phyloP scores from a whole-genome alignment of 2,888 invertebrate species.

The Oeneis ivallda region DNA sequence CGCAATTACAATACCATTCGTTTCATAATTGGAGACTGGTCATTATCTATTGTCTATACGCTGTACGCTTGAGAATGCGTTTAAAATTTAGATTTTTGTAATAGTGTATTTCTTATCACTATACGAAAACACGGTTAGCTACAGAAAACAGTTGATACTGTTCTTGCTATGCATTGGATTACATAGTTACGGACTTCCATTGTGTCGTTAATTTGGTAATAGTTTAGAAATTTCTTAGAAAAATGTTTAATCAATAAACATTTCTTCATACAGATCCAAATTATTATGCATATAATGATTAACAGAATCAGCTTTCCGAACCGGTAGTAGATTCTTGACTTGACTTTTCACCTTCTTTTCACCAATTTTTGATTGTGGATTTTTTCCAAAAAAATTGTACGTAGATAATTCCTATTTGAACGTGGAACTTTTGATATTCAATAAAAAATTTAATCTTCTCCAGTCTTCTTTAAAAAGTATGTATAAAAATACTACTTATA shows the following conservation, averaged over 20 bases:
- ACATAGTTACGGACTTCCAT: neutral
- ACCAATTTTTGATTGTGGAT: too few relatives aligned
- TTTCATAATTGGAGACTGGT: slow-evolving; percentile 30
- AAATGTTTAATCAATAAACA: neutral
- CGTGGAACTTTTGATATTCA: too few relatives aligned
- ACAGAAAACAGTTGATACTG: neutral
- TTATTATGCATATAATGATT: too few relatives aligned
- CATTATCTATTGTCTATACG: neutral
- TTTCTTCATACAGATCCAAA: too few relatives aligned
- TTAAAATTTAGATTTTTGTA: slow-evolving; percentile 14
- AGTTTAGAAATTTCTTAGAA: neutral
- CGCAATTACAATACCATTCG: slow-evolving; percentile 29
- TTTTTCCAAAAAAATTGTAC: too few relatives aligned
- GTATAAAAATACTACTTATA: too few relatives aligned
- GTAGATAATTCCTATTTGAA: too few relatives aligned
- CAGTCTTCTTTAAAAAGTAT: too few relatives aligned
- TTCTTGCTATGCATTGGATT: neutral
- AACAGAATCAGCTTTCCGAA: too few relatives aligned
- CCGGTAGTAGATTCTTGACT: too few relatives aligned
- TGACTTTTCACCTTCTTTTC: too few relatives aligned
- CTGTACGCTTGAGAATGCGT: slow-evolving; percentile 21
- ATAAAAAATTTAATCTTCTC: too few relatives aligned
- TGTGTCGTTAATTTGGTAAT: neutral
- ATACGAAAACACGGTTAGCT: neutral
- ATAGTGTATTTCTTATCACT: slow-evolving; percentile 3